Conservation (phyloP, 2,888 invertebrate genomes). For the Megastigmus dorsalis region DNA sequence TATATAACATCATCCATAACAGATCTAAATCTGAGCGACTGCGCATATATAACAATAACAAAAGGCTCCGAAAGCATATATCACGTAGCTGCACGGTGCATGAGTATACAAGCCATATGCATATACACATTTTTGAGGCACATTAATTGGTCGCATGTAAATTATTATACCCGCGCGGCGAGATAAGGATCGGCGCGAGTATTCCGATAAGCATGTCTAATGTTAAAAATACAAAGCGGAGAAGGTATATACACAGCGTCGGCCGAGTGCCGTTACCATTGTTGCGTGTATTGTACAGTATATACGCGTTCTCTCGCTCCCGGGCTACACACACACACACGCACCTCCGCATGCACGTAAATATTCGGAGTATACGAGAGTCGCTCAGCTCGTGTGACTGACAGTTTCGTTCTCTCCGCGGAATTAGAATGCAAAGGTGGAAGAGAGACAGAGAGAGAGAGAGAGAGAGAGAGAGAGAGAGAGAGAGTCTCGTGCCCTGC, state of each 20-base stretch:
- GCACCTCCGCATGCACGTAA: neutral
- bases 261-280: slow-evolving; percentile 32
- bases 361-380: too few species aligned
- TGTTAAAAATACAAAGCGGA: slow-evolving; percentile 9
- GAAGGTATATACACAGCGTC: neutral
- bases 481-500: too few species aligned
- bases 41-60: neutral
- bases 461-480: too few species aligned
- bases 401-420: slow-evolving; percentile 23
- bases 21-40: neutral
- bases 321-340: too few species aligned
- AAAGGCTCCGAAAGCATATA: neutral
- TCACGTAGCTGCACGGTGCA: neutral
- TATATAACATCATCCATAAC: slow-evolving; percentile 2
- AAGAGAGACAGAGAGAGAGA: too few species aligned
- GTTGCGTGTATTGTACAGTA: too few species aligned
- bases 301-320: too few species aligned
- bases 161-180: slow-evolving; percentile 8
- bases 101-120: neutral
- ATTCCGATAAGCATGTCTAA: neutral
- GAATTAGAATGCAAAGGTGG: neutral
- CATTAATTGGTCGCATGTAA: slow-evolving; percentile 19
- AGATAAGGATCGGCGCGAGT: neutral
- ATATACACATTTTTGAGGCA: slow-evolving; percentile 3
- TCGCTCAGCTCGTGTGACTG: slow-evolving; percentile 28